Evolutionary conservation across 2,888 invertebrate genomes (phyloP).

Genomic region (Oasisia sp.): DNA sequence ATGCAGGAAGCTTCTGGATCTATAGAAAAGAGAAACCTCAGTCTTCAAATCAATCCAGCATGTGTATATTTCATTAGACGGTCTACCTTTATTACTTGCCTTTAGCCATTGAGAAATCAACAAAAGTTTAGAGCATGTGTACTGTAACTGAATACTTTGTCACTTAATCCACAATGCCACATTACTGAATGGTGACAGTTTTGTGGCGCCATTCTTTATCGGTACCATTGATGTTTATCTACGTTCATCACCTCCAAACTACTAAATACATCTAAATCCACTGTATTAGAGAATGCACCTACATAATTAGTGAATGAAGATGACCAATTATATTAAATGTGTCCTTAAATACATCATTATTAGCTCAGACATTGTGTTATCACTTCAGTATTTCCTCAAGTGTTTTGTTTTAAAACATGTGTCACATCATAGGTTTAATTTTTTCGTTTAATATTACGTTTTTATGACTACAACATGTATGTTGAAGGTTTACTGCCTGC

Average conservation of each 20-base stretch:
- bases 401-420: no score
- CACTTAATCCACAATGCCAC: not conserved
- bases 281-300: not conserved
- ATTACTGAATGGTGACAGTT: not conserved
- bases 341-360: no score
- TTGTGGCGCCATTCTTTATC: not conserved
- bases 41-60: not conserved
- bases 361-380: no score
- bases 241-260: not conserved
- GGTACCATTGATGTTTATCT: not conserved
- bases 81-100: not conserved
- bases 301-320: no score
- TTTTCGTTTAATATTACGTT: no score
- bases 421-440: no score
- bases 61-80: not conserved
- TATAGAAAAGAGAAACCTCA: not conserved
- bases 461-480: no score
- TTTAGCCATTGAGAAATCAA: conserved; percentile 17
- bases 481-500: no score
- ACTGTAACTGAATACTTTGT: not conserved
- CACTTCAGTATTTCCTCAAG: no score
- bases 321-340: no score
- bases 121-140: not conserved
- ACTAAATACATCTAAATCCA: not conserved
- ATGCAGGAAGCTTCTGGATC: not conserved